Conservation (phyloP, 2,888 invertebrate genomes). For the Drosophila birchii region DNA sequence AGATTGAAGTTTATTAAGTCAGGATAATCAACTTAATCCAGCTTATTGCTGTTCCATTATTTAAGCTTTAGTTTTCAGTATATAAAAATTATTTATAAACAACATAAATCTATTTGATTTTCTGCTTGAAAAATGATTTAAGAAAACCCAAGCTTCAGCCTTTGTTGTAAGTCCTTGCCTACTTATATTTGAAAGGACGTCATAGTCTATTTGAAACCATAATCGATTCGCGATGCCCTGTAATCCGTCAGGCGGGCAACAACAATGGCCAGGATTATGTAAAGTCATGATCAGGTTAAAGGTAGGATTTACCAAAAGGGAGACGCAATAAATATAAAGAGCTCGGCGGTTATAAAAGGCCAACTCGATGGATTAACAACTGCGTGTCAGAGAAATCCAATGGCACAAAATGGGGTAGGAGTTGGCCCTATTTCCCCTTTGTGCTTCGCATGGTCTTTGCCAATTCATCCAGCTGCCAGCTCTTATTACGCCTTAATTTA, state of each 20-base stretch:
- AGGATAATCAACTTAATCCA: neutral
- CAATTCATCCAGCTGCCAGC: constrained; percentile 58
- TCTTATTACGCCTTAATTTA: constrained; percentile 64
- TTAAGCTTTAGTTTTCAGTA: neutral
- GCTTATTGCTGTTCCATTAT: too few relatives aligned
- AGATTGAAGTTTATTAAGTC: constrained; percentile 3
- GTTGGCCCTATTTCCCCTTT: neutral
- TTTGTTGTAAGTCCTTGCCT: neutral
- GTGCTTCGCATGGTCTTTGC: constrained; percentile 44
- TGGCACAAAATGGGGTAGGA: neutral
- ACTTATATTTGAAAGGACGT: neutral
- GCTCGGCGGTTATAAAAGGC: neutral
- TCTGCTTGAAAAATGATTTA: neutral
- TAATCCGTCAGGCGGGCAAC: constrained; percentile 20
- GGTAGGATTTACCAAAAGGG: neutral
- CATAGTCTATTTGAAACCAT: neutral
- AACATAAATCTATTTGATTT: neutral
- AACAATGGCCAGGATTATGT: constrained; percentile 7
- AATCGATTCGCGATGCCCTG: constrained; percentile 5
- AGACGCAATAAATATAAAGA: constrained; percentile 25
- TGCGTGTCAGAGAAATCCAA: constrained; percentile 18
- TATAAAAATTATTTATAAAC: neutral
- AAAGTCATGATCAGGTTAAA: constrained; percentile 22
- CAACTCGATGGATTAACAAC: constrained; percentile 11
- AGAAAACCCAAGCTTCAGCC: neutral